Evolutionary conservation across 2,888 invertebrate species (phyloP), one percentile per base, ranked within the genome.

Genomic region (Eupithecia tripunctaria): DNA sequence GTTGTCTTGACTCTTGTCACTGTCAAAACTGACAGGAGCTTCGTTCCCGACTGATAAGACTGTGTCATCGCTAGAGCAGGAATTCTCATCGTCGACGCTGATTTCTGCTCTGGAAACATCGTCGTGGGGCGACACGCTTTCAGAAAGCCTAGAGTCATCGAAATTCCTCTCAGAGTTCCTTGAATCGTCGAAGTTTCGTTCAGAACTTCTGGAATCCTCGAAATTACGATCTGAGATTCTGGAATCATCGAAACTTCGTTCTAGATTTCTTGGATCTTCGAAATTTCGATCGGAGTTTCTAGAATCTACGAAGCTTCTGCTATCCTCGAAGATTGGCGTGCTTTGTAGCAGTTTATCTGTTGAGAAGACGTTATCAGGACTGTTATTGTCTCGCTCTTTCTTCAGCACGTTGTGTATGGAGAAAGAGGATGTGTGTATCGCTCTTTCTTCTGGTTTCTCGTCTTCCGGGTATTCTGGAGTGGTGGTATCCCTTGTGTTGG

Each of bases 41-140:
- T 97, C 97, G 85, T 97, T 97, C 8, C 97, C 97, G 78, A 97
- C 97, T 80, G 97, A 97, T 43, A 97, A 86, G 5, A 97, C 97
- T 62, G 97, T 97, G 83, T 97, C 97, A 82, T 97, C 97, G 81
- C 96, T 96, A 80, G 96, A 96, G 78, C 96, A 96, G 74, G 96
- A 97, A 76, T 95, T 95, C 25, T 95, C 95, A 79, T 95, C 95
- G 73, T 93, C 94, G 18, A 95, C 91, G 74, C 94, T 94, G 43
- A 94, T 93, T 77, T 93, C 93, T 18, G 91, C 89, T 81, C 93
- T 88, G 15, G 87, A 89, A 36, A 88, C 89, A 10, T 91, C 91
- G 29, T 92, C 91, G 18, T 91, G 91, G 5, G 90, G 91, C 75
- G 91, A 91, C 14, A 88, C 82, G 75, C 90, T 90, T 74, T 87